Base-by-base conservation (phyloP, 2,797 vertebrate species). In the Echiichthys vipera region DNA sequence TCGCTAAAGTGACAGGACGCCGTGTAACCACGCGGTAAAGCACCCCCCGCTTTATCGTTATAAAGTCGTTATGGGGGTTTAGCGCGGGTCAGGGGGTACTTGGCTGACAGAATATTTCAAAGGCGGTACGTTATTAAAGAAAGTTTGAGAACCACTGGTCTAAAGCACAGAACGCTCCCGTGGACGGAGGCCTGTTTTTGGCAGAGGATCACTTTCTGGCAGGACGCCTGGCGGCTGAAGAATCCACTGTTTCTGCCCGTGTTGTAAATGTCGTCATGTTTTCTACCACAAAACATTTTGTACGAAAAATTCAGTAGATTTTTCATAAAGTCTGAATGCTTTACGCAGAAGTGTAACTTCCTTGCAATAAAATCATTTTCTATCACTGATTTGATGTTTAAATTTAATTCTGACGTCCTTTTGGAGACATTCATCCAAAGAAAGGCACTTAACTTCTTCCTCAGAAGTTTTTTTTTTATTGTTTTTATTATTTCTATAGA, bases 341-440 rank as follows among this genome's bases (percentile, higher is more conserved):
- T 59, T 11, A 62, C 13, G 40, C 10, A 51, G 13, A 69, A 2
- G 5, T 74, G 43, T 62, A 71, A 24, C 34, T 49, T 59, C 30
- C 47, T 53, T 11, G 17, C 34, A 84, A 83, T 85, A 80, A 74
- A 65, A 15, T 29, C 2, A 4, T 46, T 59, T 71, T 51, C 61
- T 34, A 20, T 46, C 11, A 46, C 0, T 0, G 2, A 56, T 49
- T 24, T 61, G 17, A 51, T 64, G 7, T 50, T 56, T 34, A 46
- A 57, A 36, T 62, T 14, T 29, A 30, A 46, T 45, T 20, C 29
- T 2, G 4, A 22, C 2, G 5, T 6, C 17, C 32, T 37, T 59
- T 15, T 29, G 45, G 1, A 24, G 12, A 46, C 20, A 27, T 34
- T 27, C 13, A 34, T 3, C 9, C 20, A 30, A 20, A 37, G 14